phyloP scores from a whole-genome alignment of 1,140 invertebrate genomes.

The Atta cephalotes region DNA sequence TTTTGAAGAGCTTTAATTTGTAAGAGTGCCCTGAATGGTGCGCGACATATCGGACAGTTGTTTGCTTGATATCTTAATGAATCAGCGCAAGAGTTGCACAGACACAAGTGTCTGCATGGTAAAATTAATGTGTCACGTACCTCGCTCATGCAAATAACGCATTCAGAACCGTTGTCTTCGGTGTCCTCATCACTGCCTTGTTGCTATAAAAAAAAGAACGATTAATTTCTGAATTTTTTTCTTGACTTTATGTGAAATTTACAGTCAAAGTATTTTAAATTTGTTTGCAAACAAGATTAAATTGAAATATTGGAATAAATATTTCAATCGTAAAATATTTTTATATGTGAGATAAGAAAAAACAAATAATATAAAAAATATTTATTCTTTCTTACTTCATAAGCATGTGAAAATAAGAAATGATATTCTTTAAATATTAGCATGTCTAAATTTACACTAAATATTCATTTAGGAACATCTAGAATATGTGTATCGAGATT shows the following conservation, averaged over 20 bases:
- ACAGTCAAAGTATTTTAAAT: not conserved
- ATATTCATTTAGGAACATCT: not conserved
- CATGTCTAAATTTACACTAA: not conserved
- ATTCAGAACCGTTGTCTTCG: slow-evolving; percentile 98
- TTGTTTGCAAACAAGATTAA: not conserved
- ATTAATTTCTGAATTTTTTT: not conserved
- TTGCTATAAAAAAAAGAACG: slow-evolving; percentile 80
- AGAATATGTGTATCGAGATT: not conserved
- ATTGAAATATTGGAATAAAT: not conserved
- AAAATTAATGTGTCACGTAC: slow-evolving; percentile 98
- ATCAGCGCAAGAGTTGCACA: slow-evolving; percentile 99
- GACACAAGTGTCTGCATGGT: slow-evolving; percentile 98
- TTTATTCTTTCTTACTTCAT: not conserved
- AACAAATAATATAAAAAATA: no score
- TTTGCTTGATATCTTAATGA: slow-evolving; percentile 98
- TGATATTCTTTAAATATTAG: not conserved
- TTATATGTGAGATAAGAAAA: not conserved
- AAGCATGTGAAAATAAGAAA: not conserved
- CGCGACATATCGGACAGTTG: slow-evolving; percentile 99
- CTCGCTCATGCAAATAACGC: slow-evolving; percentile 99
- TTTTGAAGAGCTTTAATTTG: slow-evolving; percentile 98
- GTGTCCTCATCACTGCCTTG: slow-evolving; percentile 94
- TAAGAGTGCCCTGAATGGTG: slow-evolving; percentile 97
- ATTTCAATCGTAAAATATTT: not conserved
- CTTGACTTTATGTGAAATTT: not conserved